Evolutionary conservation across 2,113 vertebrate genomes (phyloP).

Genomic region (Passer domesticus): DNA sequence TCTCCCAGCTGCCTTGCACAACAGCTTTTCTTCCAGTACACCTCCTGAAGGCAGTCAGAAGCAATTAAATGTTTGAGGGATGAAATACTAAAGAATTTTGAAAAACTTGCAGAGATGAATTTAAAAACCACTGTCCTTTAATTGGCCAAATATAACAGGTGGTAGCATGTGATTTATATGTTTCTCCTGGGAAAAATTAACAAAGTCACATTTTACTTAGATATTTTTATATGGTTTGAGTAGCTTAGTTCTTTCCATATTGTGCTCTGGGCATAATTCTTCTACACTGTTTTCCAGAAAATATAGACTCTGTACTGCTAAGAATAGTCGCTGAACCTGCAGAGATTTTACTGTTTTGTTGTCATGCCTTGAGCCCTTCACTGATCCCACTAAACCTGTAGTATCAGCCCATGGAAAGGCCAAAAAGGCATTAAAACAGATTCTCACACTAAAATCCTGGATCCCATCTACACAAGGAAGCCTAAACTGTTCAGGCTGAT

Average conservation of each 20-base stretch:
- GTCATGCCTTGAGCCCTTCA: background rate
- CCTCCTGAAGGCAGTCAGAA: conserved; percentile 58
- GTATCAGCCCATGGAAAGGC: background rate
- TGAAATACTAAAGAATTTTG: conserved; percentile 39
- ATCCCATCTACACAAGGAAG: background rate
- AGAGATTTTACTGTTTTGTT: background rate
- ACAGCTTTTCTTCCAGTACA: conserved; percentile 40
- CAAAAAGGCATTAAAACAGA: background rate
- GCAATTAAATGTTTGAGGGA: conserved; percentile 47
- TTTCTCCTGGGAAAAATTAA: conserved; percentile 34
- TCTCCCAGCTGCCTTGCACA: conserved; percentile 64
- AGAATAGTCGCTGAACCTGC: background rate
- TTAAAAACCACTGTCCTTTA: conserved; percentile 39
- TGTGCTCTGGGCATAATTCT: background rate
- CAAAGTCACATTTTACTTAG: background rate
- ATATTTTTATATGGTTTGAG: background rate
- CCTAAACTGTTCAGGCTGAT: background rate
- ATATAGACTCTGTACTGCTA: background rate
- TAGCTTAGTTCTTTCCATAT: background rate
- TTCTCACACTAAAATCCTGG: background rate
- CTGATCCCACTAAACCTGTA: background rate
- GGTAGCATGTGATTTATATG: conserved; percentile 7
- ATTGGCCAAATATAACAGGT: conserved; percentile 6
- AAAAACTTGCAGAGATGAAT: background rate
- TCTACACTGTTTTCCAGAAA: background rate